phyloP scores from a whole-genome alignment of 2,113 vertebrate species.

The Podarcis muralis region DNA sequence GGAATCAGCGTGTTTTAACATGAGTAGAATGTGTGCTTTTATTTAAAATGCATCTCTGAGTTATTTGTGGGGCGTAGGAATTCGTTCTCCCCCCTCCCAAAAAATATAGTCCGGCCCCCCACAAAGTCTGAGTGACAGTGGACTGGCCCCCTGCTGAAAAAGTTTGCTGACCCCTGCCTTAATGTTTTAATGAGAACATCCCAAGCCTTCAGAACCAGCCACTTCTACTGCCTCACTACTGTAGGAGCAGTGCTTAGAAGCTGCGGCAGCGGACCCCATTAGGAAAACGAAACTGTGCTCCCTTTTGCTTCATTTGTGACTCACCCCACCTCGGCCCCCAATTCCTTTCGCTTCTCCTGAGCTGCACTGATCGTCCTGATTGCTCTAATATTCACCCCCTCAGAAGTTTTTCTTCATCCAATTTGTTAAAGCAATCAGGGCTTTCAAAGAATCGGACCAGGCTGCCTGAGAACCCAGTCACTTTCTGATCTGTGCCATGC shows the following conservation, averaged over 20 bases:
- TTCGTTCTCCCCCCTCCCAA: no score
- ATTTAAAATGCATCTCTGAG: no score
- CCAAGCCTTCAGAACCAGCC: no score
- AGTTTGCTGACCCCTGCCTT: no score
- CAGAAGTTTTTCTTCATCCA: not conserved
- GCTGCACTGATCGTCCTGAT: not conserved
- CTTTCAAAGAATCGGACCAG: not conserved
- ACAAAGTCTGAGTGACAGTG: no score
- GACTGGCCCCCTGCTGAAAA: no score
- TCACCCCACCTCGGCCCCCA: not conserved
- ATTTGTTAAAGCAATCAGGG: not conserved
- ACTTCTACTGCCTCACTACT: not conserved
- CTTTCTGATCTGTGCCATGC: fast-evolving
- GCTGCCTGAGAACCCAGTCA: not conserved
- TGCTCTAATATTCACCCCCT: not conserved
- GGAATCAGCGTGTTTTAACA: no score
- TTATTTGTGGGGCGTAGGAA: no score
- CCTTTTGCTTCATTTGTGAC: not conserved
- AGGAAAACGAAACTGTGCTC: not conserved
- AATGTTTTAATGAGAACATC: no score
- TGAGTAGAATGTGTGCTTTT: no score
- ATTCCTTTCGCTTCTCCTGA: not conserved
- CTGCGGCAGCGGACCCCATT: not conserved
- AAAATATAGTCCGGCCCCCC: no score
- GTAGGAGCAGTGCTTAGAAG: not conserved